Base-by-base conservation (phyloP, 1,140 invertebrate species). In the Calephelis nemesis region DNA sequence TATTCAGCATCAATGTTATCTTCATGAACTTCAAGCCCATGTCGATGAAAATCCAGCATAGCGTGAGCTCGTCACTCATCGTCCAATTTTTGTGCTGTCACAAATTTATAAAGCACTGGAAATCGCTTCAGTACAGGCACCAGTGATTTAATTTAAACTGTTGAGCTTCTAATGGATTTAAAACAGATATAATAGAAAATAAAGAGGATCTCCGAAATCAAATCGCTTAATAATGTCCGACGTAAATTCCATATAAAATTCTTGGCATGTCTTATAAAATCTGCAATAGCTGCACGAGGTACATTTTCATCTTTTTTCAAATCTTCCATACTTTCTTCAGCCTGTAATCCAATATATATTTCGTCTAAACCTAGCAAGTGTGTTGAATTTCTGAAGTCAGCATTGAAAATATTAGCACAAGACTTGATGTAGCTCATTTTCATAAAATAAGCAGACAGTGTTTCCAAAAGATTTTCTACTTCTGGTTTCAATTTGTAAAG, bases 101-200 rank as follows among this genome's bases (percentile, higher is more conserved):
- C 49, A 13, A 50, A 13, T 50, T 12, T 50, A n/a, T 12, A n/a
- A 12, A 13, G 49, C n/a, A n/a, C 13, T n/a, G 49, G 49, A 50
- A 50, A 50, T n/a, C 49, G 49, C 49, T 50, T 6, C 12, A 50
- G 49, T n/a, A 50, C 49, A 50, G 12, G 49, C 12, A 13, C 13
- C 49, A 49, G n/a, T n/a, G 10, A 49, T 49, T 49, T 49, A 49
- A 49, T n/a, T 5, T n/a, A 49, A 49, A 49, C 4, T 49, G 11
- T 49, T 49, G 48, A n/a, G 48, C 48, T n/a, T 49, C 48, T 49
- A 12, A 49, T 49, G 48, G 48, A 49, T 49, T n/a, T 49, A 49
- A 5, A 5, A n/a, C n/a, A 5, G 48, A 49, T 49, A n/a, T 49
- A n/a, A 49, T 49, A n/a, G 11, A n/a, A n/a, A 49, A 49, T n/a